Evolutionary conservation across 2,888 invertebrate species (phyloP), one percentile per base, ranked within the genome.

Genomic region (Apamea sordens): DNA sequence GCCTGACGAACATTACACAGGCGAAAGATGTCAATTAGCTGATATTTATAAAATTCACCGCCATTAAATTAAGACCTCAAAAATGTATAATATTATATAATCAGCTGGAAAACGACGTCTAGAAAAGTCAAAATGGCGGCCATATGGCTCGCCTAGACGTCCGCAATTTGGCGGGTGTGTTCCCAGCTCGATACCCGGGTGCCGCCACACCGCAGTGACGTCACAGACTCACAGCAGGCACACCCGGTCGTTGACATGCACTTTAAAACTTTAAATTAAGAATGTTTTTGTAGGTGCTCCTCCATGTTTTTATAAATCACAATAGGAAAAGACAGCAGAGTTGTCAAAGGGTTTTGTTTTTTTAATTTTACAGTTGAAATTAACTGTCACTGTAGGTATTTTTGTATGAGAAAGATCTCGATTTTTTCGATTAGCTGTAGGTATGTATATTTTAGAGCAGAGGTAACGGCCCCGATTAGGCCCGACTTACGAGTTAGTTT

Each of bases 231-330:
- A 24, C 56, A 61, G 50, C 78, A 71, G 79, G 84, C 84, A 50
- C 86, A 47, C 83, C 83, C 84, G 89, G 84, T 89, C 88, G 64
- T 87, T 89, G 89, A 88, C 88, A 76, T 79, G 77, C 85, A 79
- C 79, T 85, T 80, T 77, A 77, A 59, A 79, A 79, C 13, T 73
- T 84, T 87, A 82, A 82, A 83, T 67, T 68, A 72, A 47, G 64
- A 79, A 73, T 82, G 80, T 82, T 87, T 77, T 78, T 79, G 44
- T 76, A 86, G 85, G 32, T 86, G 84, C 4, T 28, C 11, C 70
- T n/a, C 13, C 28, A 36, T 81, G 73, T 81, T 80, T 78, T 80
- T 36, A 28, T 18, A 53, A 73, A 68, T 41, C 41, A 68, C 63
- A 74, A 47, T 67, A 41, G 8, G 8, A 24, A 50, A 5, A 44